phyloP scores from a whole-genome alignment of 2,113 vertebrate genomes.

The Polypterus senegalus region DNA sequence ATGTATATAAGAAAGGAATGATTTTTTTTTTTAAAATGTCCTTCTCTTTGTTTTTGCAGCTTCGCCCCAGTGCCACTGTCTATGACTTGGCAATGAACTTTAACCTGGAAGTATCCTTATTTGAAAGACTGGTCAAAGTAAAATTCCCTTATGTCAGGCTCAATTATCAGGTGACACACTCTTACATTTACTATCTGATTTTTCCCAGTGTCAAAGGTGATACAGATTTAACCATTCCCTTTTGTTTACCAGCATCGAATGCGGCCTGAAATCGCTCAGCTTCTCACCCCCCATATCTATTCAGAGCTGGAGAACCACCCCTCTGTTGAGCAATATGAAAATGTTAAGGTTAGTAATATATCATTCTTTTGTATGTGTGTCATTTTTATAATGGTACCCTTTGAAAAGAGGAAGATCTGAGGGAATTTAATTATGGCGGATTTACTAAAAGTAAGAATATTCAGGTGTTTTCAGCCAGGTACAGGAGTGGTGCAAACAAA shows the following conservation, averaged over 20 bases:
- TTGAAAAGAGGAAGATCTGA: too few relatives aligned
- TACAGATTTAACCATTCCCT: neutral
- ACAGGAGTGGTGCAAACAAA: too few relatives aligned
- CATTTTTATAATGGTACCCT: neutral
- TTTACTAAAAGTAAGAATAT: too few relatives aligned
- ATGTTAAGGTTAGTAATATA: conserved; percentile 62
- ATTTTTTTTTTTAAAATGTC: neutral
- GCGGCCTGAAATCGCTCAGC: conserved; percentile 80
- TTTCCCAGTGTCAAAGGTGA: neutral
- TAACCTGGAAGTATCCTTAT: conserved; percentile 84
- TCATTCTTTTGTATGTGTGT: neutral
- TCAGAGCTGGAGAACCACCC: conserved; percentile 73
- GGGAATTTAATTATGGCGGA: too few relatives aligned
- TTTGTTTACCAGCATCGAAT: conserved; percentile 73
- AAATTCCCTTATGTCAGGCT: conserved; percentile 72
- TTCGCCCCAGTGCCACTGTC: conserved; percentile 78
- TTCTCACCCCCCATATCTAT: conserved; percentile 82
- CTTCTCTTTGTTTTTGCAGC: conserved; percentile 35
- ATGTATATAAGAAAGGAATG: too few relatives aligned
- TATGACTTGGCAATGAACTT: conserved; percentile 86
- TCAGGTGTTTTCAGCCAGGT: too few relatives aligned
- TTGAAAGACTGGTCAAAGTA: conserved; percentile 80
- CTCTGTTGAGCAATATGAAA: conserved; percentile 75
- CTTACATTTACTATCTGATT: neutral
- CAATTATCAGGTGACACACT: conserved; percentile 67